Percentiles rank a stretch among this genome's conserved stretches.
phyloP scores from a whole-genome alignment of 2,113 vertebrate species.

The Albula goreensis region DNA sequence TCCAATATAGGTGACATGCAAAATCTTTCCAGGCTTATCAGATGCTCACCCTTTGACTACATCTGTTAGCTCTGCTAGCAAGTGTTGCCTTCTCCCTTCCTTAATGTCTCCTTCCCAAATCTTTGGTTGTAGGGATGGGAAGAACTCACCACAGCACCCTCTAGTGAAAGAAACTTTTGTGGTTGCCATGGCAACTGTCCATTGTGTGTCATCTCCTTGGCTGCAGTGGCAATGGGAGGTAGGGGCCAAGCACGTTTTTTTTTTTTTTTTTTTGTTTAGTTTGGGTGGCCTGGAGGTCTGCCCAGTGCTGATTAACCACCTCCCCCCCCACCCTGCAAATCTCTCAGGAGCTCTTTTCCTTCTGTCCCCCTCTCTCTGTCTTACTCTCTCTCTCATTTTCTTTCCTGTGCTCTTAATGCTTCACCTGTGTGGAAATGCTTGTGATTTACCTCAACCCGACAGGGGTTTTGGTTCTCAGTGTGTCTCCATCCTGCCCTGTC shows the following conservation, averaged over 20 bases:
- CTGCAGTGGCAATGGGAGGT: background rate
- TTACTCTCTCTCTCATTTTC: background rate
- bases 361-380: constrained; percentile 6
- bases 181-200: background rate
- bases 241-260: background rate
- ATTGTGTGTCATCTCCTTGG: background rate
- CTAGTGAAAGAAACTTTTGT: constrained; percentile 35
- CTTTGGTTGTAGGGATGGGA: background rate
- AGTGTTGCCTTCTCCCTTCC: background rate
- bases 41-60: background rate
- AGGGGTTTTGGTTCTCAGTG: background rate
- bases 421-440: background rate
- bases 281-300: background rate
- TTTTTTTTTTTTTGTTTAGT: background rate
- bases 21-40: background rate
- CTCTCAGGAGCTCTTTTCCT: background rate
- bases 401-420: background rate
- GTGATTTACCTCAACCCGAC: background rate
- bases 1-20: background rate
- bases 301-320: background rate
- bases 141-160: constrained; percentile 45
- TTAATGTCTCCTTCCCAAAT: background rate
- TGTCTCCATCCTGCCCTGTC: background rate
- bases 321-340: background rate
- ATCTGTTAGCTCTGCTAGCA: background rate